Evolutionary conservation across 2,888 invertebrate species (phyloP).

Genomic region (Nyleta sp.): DNA sequence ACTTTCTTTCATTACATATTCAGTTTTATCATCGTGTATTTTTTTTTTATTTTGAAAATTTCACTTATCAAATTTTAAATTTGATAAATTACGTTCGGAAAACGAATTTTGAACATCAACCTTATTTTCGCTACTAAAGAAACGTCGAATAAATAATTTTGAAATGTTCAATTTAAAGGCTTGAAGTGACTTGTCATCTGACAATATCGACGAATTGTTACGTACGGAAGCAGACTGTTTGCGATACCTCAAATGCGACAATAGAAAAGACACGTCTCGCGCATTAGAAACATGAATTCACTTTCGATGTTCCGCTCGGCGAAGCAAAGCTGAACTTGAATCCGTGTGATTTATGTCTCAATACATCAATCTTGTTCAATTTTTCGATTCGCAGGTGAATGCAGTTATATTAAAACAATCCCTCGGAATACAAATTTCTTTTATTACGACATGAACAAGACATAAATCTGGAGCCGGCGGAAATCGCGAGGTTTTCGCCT

Average conservation of each 20-base stretch:
- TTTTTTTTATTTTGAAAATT: too few relatives aligned
- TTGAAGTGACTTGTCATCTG: too few relatives aligned
- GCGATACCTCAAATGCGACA: neutral
- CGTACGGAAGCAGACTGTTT: too few relatives aligned
- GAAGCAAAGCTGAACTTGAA: conserved; percentile 12
- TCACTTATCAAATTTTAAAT: too few relatives aligned
- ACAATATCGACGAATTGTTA: too few relatives aligned
- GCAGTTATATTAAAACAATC: conserved; percentile 17
- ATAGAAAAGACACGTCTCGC: conserved; percentile 3
- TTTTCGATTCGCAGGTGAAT: conserved; percentile 6
- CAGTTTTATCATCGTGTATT: too few relatives aligned
- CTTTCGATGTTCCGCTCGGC: neutral
- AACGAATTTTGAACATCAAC: too few relatives aligned
- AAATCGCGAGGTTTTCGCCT: neutral
- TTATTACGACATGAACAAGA: conserved; percentile 8
- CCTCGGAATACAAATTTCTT: neutral
- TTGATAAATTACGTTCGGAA: too few relatives aligned
- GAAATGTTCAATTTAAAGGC: too few relatives aligned
- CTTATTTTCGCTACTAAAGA: too few relatives aligned
- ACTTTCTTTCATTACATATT: too few relatives aligned
- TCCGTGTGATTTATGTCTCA: conserved; percentile 10
- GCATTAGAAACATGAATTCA: conserved; percentile 9
- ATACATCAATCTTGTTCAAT: conserved; percentile 11
- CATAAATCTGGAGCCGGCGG: neutral
- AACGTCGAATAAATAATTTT: too few relatives aligned